These are phyloP conservation scores for Eristalinus sepulchralis DNA, from an alignment of 2,888 invertebrate genomes.

Conservation along the genomic window DNA sequence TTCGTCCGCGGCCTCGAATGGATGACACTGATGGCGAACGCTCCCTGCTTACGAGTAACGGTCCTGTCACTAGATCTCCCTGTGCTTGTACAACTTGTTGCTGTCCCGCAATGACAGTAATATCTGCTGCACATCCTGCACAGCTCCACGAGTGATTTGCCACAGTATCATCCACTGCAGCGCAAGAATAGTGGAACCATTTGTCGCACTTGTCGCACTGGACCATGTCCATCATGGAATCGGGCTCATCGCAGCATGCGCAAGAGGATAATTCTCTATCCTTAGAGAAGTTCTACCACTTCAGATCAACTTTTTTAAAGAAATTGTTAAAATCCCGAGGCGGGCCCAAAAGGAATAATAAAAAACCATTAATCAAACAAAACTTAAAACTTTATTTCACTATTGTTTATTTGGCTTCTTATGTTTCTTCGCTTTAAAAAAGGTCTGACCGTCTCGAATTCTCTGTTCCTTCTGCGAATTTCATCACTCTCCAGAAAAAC, in stretches of 20 bases:
- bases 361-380: no score
- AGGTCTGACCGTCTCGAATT: no score
- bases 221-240: conserved; percentile 7
- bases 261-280: neutral
- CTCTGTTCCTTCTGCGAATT: no score
- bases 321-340: neutral
- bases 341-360: neutral
- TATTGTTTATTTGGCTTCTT: no score
- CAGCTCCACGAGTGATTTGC: neutral
- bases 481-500: no score
- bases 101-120: neutral
- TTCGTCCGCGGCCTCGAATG: neutral
- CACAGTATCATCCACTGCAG: conserved; percentile 1
- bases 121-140: neutral
- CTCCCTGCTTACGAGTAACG: neutral
- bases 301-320: neutral
- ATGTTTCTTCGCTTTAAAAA: no score
- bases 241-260: neutral
- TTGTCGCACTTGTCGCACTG: conserved; percentile 9
- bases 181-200: conserved; percentile 15
- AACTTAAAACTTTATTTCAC: no score
- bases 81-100: neutral
- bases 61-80: neutral
- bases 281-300: neutral
- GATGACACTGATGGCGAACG: neutral